These are phyloP conservation scores for Oligia strigilis DNA, from an alignment of 2,888 invertebrate species.

Conservation along the genomic window DNA sequence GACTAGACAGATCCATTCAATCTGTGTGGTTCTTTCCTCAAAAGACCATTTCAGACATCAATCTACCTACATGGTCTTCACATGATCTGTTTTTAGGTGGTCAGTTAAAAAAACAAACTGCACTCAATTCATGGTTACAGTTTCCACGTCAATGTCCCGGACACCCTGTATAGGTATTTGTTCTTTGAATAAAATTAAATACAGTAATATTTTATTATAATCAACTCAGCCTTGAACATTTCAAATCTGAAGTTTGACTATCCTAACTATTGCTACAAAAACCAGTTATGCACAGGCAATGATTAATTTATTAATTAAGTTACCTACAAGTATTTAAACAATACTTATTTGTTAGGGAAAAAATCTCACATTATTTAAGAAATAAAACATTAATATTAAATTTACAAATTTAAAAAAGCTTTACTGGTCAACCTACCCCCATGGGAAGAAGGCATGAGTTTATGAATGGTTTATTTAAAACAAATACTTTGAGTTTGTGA, in stretches of 20 bases:
- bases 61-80: too few species aligned
- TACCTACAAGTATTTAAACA: neutral
- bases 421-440: neutral
- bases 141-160: too few species aligned
- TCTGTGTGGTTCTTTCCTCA: too few species aligned
- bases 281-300: neutral
- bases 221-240: neutral
- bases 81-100: too few species aligned
- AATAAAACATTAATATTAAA: neutral
- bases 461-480: neutral
- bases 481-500: neutral
- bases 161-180: too few species aligned
- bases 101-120: too few species aligned
- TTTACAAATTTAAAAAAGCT: neutral
- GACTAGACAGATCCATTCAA: too few species aligned
- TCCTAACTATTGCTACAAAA: neutral
- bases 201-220: too few species aligned
- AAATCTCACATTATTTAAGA: neutral
- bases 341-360: neutral
- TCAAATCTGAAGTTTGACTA: conserved; percentile 6
- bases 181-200: too few species aligned
- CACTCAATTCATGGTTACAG: too few species aligned
- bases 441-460: too few species aligned
- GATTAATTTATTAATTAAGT: neutral
- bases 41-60: too few species aligned